Evolutionary conservation across 2,113 vertebrate species (phyloP).

Genomic region (Hippolais icterina): DNA sequence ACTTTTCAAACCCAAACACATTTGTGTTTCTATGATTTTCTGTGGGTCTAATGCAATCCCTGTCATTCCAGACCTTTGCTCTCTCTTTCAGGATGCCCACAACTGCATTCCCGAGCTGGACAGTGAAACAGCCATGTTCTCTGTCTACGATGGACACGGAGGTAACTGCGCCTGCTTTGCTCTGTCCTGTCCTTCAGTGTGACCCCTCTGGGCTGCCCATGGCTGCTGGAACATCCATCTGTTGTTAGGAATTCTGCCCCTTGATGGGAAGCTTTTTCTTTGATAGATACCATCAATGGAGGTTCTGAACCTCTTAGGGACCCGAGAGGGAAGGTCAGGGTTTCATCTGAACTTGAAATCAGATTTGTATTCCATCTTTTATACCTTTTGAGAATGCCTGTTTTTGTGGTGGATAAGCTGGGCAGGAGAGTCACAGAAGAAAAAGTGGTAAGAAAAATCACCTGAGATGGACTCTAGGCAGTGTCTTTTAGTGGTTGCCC

Average conservation of each 20-base stretch:
- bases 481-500: not conserved
- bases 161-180: conserved; percentile 68
- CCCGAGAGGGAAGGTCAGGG: not conserved
- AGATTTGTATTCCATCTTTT: not conserved
- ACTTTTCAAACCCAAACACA: not conserved
- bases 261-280: not conserved
- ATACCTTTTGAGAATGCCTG: not conserved
- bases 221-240: not conserved
- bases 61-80: not conserved
- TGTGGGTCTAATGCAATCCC: not conserved
- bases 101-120: conserved; percentile 96
- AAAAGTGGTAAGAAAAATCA: not conserved
- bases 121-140: conserved; percentile 95
- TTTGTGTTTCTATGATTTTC: not conserved
- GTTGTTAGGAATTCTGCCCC: not conserved
- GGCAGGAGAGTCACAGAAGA: not conserved
- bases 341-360: not conserved
- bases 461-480: not conserved
- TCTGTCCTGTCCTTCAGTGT: not conserved
- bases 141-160: conserved; percentile 97
- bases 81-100: conserved; percentile 90
- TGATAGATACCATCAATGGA: fast-evolving
- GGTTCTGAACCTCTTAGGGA: not conserved
- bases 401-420: not conserved
- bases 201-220: not conserved